Conservation (phyloP, 2,888 invertebrate genomes). For the Patella caerulea region DNA sequence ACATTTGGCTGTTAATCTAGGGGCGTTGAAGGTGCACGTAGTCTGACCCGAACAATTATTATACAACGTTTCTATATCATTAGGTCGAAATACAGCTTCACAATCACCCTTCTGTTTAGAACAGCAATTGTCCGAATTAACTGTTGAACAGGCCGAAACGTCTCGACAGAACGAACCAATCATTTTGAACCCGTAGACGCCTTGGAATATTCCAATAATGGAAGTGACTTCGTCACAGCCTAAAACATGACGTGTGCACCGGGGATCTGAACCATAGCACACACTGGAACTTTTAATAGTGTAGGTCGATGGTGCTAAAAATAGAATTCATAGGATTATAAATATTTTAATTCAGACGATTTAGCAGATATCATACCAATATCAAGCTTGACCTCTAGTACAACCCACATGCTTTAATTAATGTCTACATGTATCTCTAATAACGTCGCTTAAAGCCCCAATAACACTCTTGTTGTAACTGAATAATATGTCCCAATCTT, state of each 20-base stretch:
- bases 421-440: too few species aligned
- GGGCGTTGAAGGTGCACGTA: not conserved
- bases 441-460: too few species aligned
- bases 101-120: not conserved
- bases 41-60: not conserved
- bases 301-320: not conserved
- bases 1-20: not conserved
- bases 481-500: too few species aligned
- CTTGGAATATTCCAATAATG: not conserved
- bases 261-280: not conserved
- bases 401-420: too few species aligned
- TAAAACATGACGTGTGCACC: not conserved
- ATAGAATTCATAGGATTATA: not conserved
- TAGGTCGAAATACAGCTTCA: not conserved
- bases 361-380: too few species aligned
- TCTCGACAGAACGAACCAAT: not conserved
- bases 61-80: not conserved
- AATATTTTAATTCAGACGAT: too few species aligned
- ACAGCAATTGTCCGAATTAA: not conserved
- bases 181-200: not conserved
- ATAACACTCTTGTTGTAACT: too few species aligned
- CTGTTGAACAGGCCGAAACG: not conserved
- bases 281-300: constrained; percentile 5
- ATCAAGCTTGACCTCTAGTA: too few species aligned
- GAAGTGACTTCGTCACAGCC: not conserved